Percentiles rank a stretch among this genome's conserved stretches.
phyloP scores from a whole-genome alignment of 1,140 invertebrate species.

The Scaptomyza montana region DNA sequence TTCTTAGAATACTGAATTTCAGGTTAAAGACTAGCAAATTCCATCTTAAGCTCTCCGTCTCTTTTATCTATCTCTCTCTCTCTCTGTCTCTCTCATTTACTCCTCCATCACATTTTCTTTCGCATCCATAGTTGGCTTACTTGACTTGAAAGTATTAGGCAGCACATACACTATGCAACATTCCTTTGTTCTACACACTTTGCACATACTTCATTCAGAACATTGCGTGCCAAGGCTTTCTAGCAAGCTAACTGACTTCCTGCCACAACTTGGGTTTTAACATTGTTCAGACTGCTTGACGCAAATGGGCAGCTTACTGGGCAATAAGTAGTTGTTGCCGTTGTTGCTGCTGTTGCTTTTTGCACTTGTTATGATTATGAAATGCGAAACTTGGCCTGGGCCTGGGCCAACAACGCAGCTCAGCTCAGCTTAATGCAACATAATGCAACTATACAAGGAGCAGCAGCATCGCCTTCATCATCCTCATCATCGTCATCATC shows the following conservation, averaged over 20 bases:
- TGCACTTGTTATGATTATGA: constrained; percentile 69
- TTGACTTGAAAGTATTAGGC: neutral
- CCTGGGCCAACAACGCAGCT: neutral
- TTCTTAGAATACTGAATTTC: too few species aligned
- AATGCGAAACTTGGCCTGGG: constrained; percentile 52
- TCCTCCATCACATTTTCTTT: too few species aligned
- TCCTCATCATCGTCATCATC: constrained; percentile 15
- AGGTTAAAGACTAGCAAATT: too few species aligned
- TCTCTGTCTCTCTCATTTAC: too few species aligned
- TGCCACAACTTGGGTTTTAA: constrained; percentile 46
- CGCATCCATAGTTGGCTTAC: too few species aligned
- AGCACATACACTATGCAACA: constrained; percentile 23
- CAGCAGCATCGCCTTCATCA: constrained; percentile 7
- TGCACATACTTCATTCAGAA: constrained; percentile 3
- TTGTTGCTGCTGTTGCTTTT: constrained; percentile 29
- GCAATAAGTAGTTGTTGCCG: constrained; percentile 35
- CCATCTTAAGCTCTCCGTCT: too few species aligned
- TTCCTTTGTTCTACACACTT: constrained; percentile 30
- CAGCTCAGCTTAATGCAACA: constrained; percentile 4
- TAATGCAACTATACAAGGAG: neutral
- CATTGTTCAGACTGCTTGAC: constrained; percentile 49
- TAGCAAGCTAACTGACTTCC: constrained; percentile 27
- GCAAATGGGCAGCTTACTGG: constrained; percentile 29
- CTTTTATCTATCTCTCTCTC: too few species aligned
- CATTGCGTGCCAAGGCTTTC: constrained; percentile 25